Conservation (phyloP, 1,140 invertebrate species). For the Whitmania pigra region DNA sequence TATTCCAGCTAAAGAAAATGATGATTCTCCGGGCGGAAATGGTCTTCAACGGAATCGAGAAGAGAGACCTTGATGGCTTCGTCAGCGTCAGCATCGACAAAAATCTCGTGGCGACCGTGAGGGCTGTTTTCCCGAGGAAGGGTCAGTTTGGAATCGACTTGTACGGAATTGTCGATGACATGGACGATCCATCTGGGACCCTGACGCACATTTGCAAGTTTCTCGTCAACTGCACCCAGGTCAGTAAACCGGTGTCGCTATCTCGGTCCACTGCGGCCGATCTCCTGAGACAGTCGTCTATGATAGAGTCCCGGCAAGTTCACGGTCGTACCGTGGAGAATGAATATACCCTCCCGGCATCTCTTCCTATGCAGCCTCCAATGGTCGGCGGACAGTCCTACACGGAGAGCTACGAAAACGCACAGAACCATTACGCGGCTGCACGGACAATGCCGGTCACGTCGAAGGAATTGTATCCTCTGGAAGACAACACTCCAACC, state of each 20-base stretch:
- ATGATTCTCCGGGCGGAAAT: background rate
- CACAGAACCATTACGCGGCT: no score
- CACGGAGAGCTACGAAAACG: no score
- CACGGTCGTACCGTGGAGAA: no score
- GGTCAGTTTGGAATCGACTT: conserved; percentile 94
- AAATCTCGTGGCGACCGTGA: conserved; percentile 68
- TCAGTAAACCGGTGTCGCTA: conserved; percentile 32
- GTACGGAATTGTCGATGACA: conserved; percentile 69
- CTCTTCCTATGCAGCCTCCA: no score
- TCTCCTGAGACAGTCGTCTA: no score
- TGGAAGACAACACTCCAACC: background rate
- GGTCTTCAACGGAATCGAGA: background rate
- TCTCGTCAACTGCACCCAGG: conserved; percentile 44
- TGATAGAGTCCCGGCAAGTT: no score
- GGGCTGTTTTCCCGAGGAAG: conserved; percentile 74
- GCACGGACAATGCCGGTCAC: no score
- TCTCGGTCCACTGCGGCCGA: background rate
- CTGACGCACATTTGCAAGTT: conserved; percentile 98
- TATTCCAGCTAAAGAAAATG: conserved; percentile 4
- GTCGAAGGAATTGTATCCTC: no score
- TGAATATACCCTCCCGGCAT: no score
- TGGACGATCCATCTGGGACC: conserved; percentile 65
- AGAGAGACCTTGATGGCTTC: background rate
- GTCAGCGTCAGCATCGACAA: conserved; percentile 50
- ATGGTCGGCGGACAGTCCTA: no score